Base-by-base conservation (phyloP, 2,113 vertebrate genomes). In the Geococcyx californianus region DNA sequence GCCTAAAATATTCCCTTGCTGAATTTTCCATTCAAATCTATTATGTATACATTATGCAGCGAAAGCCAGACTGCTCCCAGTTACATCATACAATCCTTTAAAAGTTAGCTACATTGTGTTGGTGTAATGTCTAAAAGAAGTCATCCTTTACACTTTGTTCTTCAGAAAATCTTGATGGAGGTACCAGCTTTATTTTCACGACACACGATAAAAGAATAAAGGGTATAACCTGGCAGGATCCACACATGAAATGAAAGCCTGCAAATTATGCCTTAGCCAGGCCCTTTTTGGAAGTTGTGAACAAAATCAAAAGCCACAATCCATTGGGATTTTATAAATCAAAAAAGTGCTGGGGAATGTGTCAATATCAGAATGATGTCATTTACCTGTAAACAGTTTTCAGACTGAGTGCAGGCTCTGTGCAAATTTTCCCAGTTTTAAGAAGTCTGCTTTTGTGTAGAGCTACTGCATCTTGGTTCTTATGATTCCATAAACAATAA, bases 1-100 rank as follows among this genome's bases (percentile, higher is more conserved):
- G 80, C 31, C 81, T 84, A 90, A 94, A 93, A 84, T 78, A 96
- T 69, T 89, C 87, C 87, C 93, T 88, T 87, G 82, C 64, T 88
- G 84, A 81, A 66, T 88, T 91, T 90, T 78, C 74, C 70, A 84
- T 90, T 96, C n/a, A 51, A 76, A 68, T 90, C 59, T 74, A 89
- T 72, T 74, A 78, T 36, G 76, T 13, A 55, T 58, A 72, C 5
- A 69, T 63, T 68, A 17, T 19, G 36, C 10, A 47, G 49, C 40
- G 60, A 91, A 89, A 84, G 84, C 58, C 78, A 95, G 92, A 92
- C 54, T 77, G 56, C 63, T 93, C 74, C 78, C 86, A 70, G 34
- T 96, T 93, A 90, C 47, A 78, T 73, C 88, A 87, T 29, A n/a
- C 11, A 59, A n/a, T 44, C 75, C 47, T 92, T 89, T 44, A 90